Percentiles rank a stretch among this genome's conserved stretches.
Conservation (phyloP, 2,113 vertebrate genomes). For the Neolamprologus modestus region DNA sequence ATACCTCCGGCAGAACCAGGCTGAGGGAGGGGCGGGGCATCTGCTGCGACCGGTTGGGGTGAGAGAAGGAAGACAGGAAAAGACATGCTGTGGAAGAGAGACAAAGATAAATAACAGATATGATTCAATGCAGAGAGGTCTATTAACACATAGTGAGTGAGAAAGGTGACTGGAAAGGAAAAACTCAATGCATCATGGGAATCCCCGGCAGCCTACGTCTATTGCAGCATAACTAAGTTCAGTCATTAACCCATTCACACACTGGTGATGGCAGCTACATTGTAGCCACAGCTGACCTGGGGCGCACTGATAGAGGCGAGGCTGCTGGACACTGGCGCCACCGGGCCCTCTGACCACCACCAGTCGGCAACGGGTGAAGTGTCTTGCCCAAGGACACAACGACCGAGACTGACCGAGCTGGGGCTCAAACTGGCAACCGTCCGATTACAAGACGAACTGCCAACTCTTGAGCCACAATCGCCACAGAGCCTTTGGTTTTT, state of each 20-base stretch:
- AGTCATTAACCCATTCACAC: background rate
- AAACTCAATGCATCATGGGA: no score
- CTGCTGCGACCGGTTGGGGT: no score
- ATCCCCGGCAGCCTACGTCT: no score
- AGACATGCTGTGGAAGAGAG: no score
- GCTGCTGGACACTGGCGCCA: fast-evolving
- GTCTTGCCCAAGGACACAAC: background rate
- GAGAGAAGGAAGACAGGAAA: no score
- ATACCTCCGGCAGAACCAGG: no score
- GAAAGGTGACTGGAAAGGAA: no score
- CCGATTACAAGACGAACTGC: fast-evolving
- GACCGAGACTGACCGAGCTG: fast-evolving
- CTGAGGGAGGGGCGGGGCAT: no score
- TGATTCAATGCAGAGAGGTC: no score
- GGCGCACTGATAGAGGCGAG: fast-evolving
- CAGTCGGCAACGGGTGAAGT: fast-evolving
- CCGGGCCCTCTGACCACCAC: background rate
- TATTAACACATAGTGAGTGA: no score
- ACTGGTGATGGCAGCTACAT: background rate
- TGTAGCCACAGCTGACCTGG: fast-evolving
- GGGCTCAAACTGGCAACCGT: fast-evolving
- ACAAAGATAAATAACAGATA: no score
- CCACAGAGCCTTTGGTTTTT: background rate
- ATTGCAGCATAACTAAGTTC: no score
- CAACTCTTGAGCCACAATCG: fast-evolving